Evolutionary conservation across 1,140 invertebrate species (phyloP).

Genomic region (Euschistus heros): DNA sequence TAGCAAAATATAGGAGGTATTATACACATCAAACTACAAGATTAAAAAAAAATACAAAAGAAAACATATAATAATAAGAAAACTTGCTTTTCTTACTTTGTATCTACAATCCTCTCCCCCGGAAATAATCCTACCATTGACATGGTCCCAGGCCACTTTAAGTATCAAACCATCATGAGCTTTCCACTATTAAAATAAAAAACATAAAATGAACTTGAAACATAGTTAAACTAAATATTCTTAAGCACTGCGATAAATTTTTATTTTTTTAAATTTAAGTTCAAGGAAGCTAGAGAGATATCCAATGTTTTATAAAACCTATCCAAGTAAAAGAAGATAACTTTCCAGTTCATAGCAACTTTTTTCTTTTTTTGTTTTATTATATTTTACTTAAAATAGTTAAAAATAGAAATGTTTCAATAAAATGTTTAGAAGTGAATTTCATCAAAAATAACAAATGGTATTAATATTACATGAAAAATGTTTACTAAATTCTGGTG

Average conservation of each 20-base stretch:
- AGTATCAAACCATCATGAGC: constrained; percentile 90
- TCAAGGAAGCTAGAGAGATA: too few relatives aligned
- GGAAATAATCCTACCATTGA: constrained; percentile 78
- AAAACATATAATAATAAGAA: not conserved
- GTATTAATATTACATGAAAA: not conserved
- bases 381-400: too few relatives aligned
- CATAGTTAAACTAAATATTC: too few relatives aligned
- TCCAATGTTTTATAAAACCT: too few relatives aligned
- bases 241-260: too few relatives aligned
- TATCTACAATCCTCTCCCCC: constrained; percentile 93
- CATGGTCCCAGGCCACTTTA: constrained; percentile 77
- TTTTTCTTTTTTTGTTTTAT: too few relatives aligned
- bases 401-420: too few relatives aligned
- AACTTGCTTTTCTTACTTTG: constrained; percentile 45
- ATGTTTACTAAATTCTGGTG: not conserved
- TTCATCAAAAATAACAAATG: too few relatives aligned
- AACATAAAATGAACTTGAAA: not conserved
- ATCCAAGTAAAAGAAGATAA: too few relatives aligned
- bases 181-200: constrained; percentile 63
- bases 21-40: not conserved
- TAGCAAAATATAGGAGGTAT: constrained; percentile 29
- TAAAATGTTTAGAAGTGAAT: too few relatives aligned
- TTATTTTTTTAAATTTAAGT: too few relatives aligned
- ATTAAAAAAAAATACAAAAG: not conserved
- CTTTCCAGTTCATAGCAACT: too few relatives aligned